These are phyloP conservation scores for Emmelina monodactyla DNA, from an alignment of 2,888 invertebrate species.

Conservation along the genomic window DNA sequence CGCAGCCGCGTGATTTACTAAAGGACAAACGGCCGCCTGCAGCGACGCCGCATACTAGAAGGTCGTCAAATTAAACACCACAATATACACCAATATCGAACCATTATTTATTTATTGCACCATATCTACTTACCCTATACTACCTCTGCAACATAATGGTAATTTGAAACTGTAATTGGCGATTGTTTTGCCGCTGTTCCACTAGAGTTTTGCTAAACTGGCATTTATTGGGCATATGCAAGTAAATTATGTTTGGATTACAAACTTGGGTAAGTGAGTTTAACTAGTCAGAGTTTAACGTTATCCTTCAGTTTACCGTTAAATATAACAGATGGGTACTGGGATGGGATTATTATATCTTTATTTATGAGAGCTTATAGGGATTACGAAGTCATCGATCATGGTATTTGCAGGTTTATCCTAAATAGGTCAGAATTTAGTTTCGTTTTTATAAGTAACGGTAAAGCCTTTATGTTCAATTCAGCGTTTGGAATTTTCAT, in stretches of 20 bases:
- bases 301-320: no score
- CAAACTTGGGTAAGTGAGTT: no score
- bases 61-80: slow-evolving; percentile 39
- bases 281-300: no score
- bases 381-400: no score
- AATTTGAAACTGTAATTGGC: slow-evolving; percentile 40
- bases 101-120: slow-evolving; percentile 21
- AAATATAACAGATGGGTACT: no score
- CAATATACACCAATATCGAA: slow-evolving; percentile 19
- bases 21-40: slow-evolving; percentile 37
- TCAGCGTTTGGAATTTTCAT: no score
- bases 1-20: slow-evolving; percentile 37
- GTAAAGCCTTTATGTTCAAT: no score
- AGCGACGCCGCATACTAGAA: slow-evolving; percentile 43
- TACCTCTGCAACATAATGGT: slow-evolving; percentile 32
- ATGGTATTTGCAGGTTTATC: no score
- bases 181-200: slow-evolving; percentile 33
- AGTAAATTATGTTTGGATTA: background rate
- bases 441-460: no score
- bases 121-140: slow-evolving; percentile 35
- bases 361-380: no score
- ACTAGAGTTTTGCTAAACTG: slow-evolving; percentile 34
- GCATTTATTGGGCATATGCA: slow-evolving; percentile 9
- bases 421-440: no score
- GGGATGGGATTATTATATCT: no score